Evolutionary conservation across 2,888 invertebrate genomes (phyloP).

Genomic region (Drosophila lacicola): DNA sequence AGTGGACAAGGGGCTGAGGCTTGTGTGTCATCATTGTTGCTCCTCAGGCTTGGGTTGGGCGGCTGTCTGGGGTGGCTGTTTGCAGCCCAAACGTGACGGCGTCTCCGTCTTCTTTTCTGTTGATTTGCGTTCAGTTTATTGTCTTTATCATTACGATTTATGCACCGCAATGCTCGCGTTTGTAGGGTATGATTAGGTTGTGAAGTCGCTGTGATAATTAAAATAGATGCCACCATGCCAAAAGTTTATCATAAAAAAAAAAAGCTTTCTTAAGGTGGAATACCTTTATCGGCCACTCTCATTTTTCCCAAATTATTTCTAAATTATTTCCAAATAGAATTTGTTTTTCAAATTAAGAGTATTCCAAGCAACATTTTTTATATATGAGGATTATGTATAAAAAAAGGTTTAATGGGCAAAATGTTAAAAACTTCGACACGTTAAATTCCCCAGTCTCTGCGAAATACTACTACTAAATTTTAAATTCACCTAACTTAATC

Average conservation of each 20-base stretch:
- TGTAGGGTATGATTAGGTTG: neutral
- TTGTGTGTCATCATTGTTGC: slow-evolving; percentile 41
- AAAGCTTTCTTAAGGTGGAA: too few species aligned
- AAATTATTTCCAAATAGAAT: too few species aligned
- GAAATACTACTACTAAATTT: neutral
- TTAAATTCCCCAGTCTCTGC: neutral
- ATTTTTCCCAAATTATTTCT: too few species aligned
- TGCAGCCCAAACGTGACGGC: slow-evolving; percentile 17
- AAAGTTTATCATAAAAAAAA: too few species aligned
- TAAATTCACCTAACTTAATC: neutral
- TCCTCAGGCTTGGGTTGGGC: neutral
- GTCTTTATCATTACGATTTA: slow-evolving; percentile 36
- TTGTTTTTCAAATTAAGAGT: too few species aligned
- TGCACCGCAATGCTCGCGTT: slow-evolving; percentile 4
- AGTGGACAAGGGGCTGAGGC: slow-evolving; percentile 16
- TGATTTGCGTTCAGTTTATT: slow-evolving; percentile 38
- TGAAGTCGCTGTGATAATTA: neutral
- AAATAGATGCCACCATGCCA: neutral
- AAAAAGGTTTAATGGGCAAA: neutral
- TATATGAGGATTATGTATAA: too few species aligned
- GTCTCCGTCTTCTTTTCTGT: slow-evolving; percentile 29
- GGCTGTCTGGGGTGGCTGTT: slow-evolving; percentile 34
- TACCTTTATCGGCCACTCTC: too few species aligned
- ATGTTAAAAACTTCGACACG: neutral
- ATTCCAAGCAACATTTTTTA: too few species aligned